A percentile compares a stretch with the other conserved stretches of the same genome.
Conservation (phyloP, 2,888 invertebrate genomes). For the Eupelmus urozonus region DNA sequence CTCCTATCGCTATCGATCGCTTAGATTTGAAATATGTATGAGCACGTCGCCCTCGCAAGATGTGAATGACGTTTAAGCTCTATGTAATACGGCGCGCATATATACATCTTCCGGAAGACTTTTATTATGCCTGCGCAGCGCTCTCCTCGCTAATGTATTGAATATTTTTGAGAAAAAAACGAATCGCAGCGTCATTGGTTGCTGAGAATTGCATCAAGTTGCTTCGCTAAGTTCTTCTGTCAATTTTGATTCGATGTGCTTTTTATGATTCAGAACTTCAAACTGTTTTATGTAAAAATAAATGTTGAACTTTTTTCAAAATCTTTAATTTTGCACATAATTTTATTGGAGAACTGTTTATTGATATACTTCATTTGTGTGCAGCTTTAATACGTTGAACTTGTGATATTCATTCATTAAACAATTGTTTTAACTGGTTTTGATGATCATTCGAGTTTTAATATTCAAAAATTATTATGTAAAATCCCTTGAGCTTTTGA, state of each 20-base stretch:
- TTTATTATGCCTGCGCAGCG: slow-evolving; percentile 8
- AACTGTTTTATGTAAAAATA: too few species aligned
- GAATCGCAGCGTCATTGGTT: background rate
- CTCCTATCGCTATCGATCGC: slow-evolving; percentile 36
- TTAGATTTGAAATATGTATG: slow-evolving; percentile 44
- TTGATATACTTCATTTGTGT: too few species aligned
- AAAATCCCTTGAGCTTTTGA: too few species aligned
- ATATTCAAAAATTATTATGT: too few species aligned
- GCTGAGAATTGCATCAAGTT: background rate
- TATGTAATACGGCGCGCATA: background rate
- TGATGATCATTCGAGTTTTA: too few species aligned
- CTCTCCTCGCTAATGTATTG: slow-evolving; percentile 9
- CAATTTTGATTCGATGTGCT: slow-evolving; percentile 10
- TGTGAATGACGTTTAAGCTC: slow-evolving; percentile 30
- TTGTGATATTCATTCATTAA: too few species aligned
- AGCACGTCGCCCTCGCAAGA: slow-evolving; percentile 15
- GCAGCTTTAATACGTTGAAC: too few species aligned
- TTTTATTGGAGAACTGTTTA: too few species aligned
- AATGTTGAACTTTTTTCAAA: too few species aligned
- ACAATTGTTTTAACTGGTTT: too few species aligned
- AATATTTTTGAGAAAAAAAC: slow-evolving; percentile 4
- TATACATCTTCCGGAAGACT: slow-evolving; percentile 30
- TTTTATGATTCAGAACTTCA: background rate
- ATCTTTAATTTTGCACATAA: too few species aligned
- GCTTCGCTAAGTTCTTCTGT: slow-evolving; percentile 9